These are phyloP conservation scores for Hemicentrotus pulcherrimus DNA, from an alignment of 35 echinoderm and acorn worm species.

Conservation along the genomic window DNA sequence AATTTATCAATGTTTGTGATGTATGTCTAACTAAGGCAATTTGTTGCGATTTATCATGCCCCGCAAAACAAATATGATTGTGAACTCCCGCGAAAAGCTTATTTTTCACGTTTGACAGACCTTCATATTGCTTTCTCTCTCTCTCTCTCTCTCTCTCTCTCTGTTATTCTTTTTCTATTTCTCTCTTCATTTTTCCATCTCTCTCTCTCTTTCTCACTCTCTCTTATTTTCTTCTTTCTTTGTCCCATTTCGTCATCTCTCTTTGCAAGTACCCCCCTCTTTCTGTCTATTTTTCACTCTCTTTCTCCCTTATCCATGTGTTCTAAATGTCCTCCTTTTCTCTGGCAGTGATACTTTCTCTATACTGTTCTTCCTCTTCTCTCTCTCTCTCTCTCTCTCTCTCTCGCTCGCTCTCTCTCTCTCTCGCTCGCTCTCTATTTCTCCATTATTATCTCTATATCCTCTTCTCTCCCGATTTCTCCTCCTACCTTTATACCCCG, in stretches of 20 bases:
- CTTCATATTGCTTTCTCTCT: not conserved
- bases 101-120: not conserved
- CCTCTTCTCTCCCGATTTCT: not conserved
- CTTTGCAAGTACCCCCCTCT: not conserved
- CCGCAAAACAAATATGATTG: not conserved
- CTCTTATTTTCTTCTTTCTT: not conserved
- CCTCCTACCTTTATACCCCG: not conserved
- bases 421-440: no score
- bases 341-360: not conserved
- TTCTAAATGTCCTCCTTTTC: not conserved
- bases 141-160: not conserved
- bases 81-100: not conserved
- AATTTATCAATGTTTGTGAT: constrained; percentile 20
- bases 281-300: not conserved
- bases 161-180: not conserved
- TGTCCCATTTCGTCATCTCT: not conserved
- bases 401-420: not conserved
- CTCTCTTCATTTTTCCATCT: no score
- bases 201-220: not conserved
- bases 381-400: no score
- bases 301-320: not conserved
- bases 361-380: not conserved
- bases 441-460: not conserved
- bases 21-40: constrained; percentile 11
- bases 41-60: not conserved